Evolutionary conservation across 1,140 invertebrate species (phyloP), one percentile per base, ranked within the genome.

Genomic region (Ruditapes philippinarum): DNA sequence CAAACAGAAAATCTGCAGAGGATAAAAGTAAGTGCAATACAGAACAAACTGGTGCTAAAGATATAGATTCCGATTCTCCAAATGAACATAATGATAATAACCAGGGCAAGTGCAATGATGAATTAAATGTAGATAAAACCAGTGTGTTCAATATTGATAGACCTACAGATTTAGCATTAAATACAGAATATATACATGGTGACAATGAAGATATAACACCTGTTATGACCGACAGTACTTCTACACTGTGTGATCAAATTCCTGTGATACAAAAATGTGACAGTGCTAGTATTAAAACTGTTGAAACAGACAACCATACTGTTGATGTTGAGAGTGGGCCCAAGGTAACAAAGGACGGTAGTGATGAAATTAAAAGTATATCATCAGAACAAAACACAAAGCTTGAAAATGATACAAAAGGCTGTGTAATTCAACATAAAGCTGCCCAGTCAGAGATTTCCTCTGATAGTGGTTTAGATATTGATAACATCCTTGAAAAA

Each of bases 11-110:
- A 36, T 45, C 14, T 5, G 14, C 17, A 28, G 73, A 1, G 25
- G 73, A 51, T 51, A 28, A 49, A 25, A 25, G n/a, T 31, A 70
- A 70, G 81, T 83, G 81, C 62, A 83, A 68, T 83, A 65, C 17
- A n/a, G 54, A 65, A 38, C 19, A 62, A 51, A 40, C 1, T 70
- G 33, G 65, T 70, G 65, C 65, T 70, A 70, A 19, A 0, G 19
- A 14, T 70, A 38, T 4, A 57, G 17, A 22, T 33, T n/a, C 1
- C 51, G 42, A 78, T n/a, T 51, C 38, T 28, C 11, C 14, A 19
- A n/a, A 25, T 33, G 12, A 31, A 2, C 62, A 31, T n/a, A 65
- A 65, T 31, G 62, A 65, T 31, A 17, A 31, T 4, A 65, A 28
- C 4, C 5, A 14, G 14, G 45, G 7, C 5, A 25, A 76, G n/a